Base-by-base conservation (phyloP, 1,140 invertebrate species). In the Pseudomyrmex cubaensis region DNA sequence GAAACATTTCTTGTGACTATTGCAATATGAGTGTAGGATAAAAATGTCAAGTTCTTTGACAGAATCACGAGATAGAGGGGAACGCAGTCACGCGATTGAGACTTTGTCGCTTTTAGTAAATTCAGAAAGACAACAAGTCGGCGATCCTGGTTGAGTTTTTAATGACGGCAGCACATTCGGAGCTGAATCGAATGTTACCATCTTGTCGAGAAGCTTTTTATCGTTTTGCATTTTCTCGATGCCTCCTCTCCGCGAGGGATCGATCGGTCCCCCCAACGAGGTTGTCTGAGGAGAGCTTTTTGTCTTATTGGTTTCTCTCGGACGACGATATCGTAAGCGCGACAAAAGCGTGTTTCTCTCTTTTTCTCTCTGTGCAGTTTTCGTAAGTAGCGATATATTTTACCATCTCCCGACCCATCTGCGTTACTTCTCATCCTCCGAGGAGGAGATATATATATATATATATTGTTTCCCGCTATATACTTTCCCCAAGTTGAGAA, bases 341-440 rank as follows among this genome's bases (percentile, higher is more conserved):
- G 46, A 13, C 20, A n/a, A 20, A 75, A 63, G 57, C 59, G 70
- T 25, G 70, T 48, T 54, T 75, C 35, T 44, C 35, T 35, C 5
- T 35, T 5, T 35, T 0, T 35, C 35, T 75, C 35, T 44, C 56
- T 13, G 35, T 63, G 62, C 46, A 66, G 35, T 56, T 82, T 74
- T 82, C 25, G 17, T 46, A 82, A 82, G 78, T 46, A 63, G 57
- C 78, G 70, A 82, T 82, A 82, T 82, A 75, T 82, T 46, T 4
- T 4, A 82, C 59, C 70, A 22, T 25, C 57, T 63, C 46, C n/a
- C 56, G 35, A 35, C 20, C n/a, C 74, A 56, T 46, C 64, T 78
- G 75, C 52, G 25, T 78, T 59, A 48, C 59, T 56, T 59, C 66
- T 48, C 57, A 17, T 70, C 20, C n/a, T 22, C 54, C 44, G 35